Base-by-base conservation (phyloP, 1,140 invertebrate species). In the Augochlora pura region DNA sequence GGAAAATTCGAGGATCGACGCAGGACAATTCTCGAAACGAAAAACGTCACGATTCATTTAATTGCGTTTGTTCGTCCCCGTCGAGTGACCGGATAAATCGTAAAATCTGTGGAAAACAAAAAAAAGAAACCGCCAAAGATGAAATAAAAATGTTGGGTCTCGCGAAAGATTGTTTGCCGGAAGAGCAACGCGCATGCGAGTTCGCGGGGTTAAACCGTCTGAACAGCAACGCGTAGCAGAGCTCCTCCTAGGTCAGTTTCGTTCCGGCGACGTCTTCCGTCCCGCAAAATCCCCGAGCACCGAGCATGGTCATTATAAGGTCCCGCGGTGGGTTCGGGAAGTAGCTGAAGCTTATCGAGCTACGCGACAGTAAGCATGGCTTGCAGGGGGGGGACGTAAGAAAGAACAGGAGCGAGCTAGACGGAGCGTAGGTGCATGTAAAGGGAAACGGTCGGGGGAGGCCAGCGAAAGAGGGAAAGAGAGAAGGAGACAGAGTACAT, bases 401-500 rank as follows among this genome's bases (percentile, higher is more conserved):
- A 46, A 76, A 68, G 64, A 76, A 76, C 73, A 76, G 54, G 25
- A 60, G 65, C 25, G 10, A 63, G 42, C 23, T 59, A 62, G 27
- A 14, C 57, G 59, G n/a, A 52, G 0, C 9, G 12, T 49, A 60
- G 42, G 32, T 65, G 49, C 49, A 46, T 12, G 52, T 21, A 2
- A 25, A 57, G 23, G 39, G 59, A 8, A 52, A 12, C 3, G 25
- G 38, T 49, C 9, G 32, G 57, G n/a, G 32, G 57, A 49, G 4
- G 14, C 3, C n/a, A 25, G 12, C 14, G 32, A 1, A 8, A 32
- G 64, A 60, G 38, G 4, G 59, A 59, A 32, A 64, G 65, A 69
- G 25, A 62, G 60, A 32, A 5, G 21, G 76, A 81, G 80, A 68
- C 60, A 52, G 71, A 73, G 78, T 68, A 86, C 83, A 80, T 77